Evolutionary conservation across 1,140 invertebrate genomes (phyloP).

Genomic region (Dysdera silvatica): DNA sequence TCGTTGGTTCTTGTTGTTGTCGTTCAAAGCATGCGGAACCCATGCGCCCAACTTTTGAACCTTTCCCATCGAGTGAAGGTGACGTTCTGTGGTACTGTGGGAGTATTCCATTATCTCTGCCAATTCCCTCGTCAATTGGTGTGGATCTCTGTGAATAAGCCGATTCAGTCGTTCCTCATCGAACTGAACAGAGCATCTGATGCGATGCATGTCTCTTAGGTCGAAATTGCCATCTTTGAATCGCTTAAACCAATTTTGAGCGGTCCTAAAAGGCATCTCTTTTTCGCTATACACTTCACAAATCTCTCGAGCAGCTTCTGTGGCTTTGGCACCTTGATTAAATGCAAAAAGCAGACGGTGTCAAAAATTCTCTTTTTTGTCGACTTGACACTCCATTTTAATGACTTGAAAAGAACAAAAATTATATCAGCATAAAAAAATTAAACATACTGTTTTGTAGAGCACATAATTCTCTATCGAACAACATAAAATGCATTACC

Average conservation of each 20-base stretch:
- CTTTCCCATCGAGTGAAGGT: conserved; percentile 15
- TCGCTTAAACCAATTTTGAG: neutral
- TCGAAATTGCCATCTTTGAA: conserved; percentile 19
- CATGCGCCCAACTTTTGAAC: conserved; percentile 3
- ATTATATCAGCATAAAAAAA: too few species aligned
- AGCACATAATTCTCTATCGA: too few species aligned
- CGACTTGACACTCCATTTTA: too few species aligned
- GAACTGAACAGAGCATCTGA: neutral
- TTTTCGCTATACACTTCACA: too few species aligned
- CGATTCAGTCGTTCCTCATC: conserved; percentile 6
- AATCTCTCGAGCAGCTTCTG: too few species aligned
- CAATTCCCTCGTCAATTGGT: conserved; percentile 9
- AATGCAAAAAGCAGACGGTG: too few species aligned
- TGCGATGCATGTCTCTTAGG: neutral
- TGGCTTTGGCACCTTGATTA: too few species aligned
- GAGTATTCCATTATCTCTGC: neutral
- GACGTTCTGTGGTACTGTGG: neutral
- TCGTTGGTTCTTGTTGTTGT: neutral
- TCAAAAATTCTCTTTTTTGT: too few species aligned
- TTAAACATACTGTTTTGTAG: too few species aligned
- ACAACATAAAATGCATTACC: too few species aligned
- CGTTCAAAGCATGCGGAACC: neutral
- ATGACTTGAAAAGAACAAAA: too few species aligned
- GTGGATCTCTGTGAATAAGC: conserved; percentile 10
- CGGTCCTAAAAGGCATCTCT: too few species aligned